These are phyloP conservation scores for Clamator glandarius DNA, from an alignment of 2,797 vertebrate genomes.

Conservation along the genomic window DNA sequence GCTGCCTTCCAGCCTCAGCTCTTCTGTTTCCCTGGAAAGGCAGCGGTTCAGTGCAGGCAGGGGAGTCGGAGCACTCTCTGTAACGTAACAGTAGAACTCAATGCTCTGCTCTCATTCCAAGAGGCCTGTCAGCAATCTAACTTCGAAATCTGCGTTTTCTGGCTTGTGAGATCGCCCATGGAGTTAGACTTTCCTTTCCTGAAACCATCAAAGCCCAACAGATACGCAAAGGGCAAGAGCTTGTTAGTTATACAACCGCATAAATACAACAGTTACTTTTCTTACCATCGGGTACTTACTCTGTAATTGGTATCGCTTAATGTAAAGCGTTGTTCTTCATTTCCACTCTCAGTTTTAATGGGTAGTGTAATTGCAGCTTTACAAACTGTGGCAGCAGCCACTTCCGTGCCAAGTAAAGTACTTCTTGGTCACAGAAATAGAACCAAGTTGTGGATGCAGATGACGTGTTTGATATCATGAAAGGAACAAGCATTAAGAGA, in stretches of 20 bases:
- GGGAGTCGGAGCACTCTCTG: neutral
- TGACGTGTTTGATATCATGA: neutral
- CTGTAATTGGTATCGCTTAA: constrained; percentile 52
- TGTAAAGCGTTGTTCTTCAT: constrained; percentile 13
- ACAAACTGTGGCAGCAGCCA: neutral
- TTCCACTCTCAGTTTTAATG: neutral
- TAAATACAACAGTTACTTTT: constrained; percentile 54
- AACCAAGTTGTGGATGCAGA: neutral
- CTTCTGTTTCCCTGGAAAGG: neutral
- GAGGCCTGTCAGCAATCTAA: neutral
- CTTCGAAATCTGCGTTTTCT: constrained; percentile 5
- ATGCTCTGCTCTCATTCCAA: neutral
- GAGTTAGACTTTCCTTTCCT: constrained; percentile 19
- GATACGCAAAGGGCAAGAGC: constrained; percentile 19
- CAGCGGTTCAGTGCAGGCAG: neutral
- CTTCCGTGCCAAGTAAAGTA: neutral
- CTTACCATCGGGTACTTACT: constrained; percentile 44
- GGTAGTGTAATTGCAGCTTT: constrained; percentile 43
- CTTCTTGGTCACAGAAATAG: neutral
- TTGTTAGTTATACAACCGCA: constrained; percentile 14
- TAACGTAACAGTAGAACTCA: neutral
- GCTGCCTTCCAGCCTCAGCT: neutral
- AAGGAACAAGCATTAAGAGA: neutral
- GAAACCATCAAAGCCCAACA: neutral
- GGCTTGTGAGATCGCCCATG: neutral